phyloP scores from a whole-genome alignment of 2,113 vertebrate genomes.

The Seriola rivoliana region DNA sequence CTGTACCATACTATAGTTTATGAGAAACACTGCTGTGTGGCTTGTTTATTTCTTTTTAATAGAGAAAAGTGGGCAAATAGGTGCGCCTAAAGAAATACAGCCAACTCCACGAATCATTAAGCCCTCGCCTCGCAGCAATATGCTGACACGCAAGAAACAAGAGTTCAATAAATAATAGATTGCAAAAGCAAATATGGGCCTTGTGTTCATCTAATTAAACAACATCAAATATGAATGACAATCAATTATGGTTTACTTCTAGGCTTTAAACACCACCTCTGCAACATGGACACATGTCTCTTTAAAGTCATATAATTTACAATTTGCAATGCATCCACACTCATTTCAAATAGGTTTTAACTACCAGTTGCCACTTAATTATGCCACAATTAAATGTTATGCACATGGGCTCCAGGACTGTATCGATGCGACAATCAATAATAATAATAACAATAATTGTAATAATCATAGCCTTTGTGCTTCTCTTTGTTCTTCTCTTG shows the following conservation, averaged over 20 bases:
- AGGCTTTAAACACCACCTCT: conserved; percentile 50
- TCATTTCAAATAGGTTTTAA: conserved; percentile 25
- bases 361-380: conserved; percentile 1
- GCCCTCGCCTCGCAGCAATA: conserved; percentile 13
- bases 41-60: not conserved
- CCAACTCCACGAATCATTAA: conserved; percentile 39
- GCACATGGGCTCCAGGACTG: conserved; percentile 14
- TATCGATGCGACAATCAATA: conserved; percentile 47
- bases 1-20: not conserved
- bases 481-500: conserved; percentile 53
- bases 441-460: conserved; percentile 25
- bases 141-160: conserved; percentile 68
- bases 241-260: conserved; percentile 66
- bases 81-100: conserved; percentile 7
- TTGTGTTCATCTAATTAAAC: conserved; percentile 81
- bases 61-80: conserved; percentile 9
- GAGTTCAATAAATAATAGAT: conserved; percentile 74
- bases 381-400: conserved; percentile 13
- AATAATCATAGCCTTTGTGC: conserved; percentile 30
- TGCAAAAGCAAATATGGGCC: conserved; percentile 65
- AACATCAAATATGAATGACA: conserved; percentile 81
- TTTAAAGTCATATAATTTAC: conserved; percentile 26
- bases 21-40: not conserved
- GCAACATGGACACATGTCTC: conserved; percentile 16
- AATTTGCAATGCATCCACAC: not conserved